Evolutionary conservation across 1,140 invertebrate genomes (phyloP).

Genomic region (Phymorhynchus buccinoides): DNA sequence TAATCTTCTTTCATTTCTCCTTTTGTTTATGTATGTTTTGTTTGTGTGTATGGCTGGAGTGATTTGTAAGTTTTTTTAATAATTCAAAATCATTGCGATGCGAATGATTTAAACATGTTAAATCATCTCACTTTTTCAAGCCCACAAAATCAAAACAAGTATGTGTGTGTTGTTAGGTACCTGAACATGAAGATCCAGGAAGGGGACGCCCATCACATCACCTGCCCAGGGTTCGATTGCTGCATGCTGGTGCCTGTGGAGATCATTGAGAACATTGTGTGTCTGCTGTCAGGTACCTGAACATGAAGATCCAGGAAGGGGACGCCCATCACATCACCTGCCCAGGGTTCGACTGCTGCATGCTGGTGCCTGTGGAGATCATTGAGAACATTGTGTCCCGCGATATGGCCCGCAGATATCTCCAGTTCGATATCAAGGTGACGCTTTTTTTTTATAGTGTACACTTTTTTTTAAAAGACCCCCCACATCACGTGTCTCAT

Average conservation of each 20-base stretch:
- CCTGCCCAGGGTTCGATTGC: slow-evolving; percentile 81
- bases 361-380: slow-evolving; percentile 80
- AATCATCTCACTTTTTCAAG: too few species aligned
- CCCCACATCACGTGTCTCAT: too few species aligned
- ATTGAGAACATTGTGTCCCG: slow-evolving; percentile 81
- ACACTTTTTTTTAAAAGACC: too few species aligned
- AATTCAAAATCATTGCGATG: too few species aligned
- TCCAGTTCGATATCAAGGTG: slow-evolving; percentile 84
- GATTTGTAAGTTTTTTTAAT: too few species aligned
- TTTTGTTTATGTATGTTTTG: too few species aligned
- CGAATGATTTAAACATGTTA: too few species aligned
- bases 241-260: slow-evolving; percentile 80
- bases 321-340: slow-evolving; percentile 81
- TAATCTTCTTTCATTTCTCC: too few species aligned
- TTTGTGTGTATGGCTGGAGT: too few species aligned
- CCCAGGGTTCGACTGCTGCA: slow-evolving; percentile 80
- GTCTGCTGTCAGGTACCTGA: slow-evolving; percentile 77
- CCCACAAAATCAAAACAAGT: too few species aligned
- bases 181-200: slow-evolving; percentile 81
- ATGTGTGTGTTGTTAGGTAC: slow-evolving; percentile 75
- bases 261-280: slow-evolving; percentile 77
- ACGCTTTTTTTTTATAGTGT: not conserved
- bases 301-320: slow-evolving; percentile 81
- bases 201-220: slow-evolving; percentile 80
- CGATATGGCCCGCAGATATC: slow-evolving; percentile 80